Evolutionary conservation across 2,888 invertebrate genomes (phyloP).

Genomic region (Ametastegia equiseti): DNA sequence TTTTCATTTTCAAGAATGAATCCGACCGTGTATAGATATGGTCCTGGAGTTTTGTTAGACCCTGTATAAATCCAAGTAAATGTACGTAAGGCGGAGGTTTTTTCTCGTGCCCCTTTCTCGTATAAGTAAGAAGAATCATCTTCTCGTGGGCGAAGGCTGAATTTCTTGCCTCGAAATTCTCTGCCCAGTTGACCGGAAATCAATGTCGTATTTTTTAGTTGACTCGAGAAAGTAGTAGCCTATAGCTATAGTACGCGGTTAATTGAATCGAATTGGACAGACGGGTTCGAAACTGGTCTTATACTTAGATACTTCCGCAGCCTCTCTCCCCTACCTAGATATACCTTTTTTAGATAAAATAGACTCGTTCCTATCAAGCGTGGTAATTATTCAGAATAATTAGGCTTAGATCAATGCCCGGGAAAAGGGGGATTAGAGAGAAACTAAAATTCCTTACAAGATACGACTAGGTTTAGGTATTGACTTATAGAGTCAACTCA

Average conservation of each 20-base stretch:
- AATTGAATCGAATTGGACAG: constrained; percentile 17
- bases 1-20: no score
- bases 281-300: neutral
- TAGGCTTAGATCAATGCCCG: neutral
- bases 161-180: neutral
- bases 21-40: no score
- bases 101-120: neutral
- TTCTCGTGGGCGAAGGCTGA: neutral
- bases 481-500: neutral
- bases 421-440: neutral
- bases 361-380: neutral
- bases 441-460: neutral
- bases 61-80: no score
- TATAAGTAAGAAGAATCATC: neutral
- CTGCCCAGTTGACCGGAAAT: neutral
- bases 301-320: neutral
- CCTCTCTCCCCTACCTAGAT: no score
- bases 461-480: neutral
- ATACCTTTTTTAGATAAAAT: no score
- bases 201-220: constrained; percentile 14
- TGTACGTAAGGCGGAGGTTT: neutral
- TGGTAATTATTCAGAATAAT: neutral
- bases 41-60: no score
- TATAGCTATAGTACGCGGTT: neutral
- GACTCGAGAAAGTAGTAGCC: constrained; percentile 19